These are phyloP conservation scores for Trissolcus japonicus DNA, from an alignment of 2,888 invertebrate genomes.

Conservation along the genomic window DNA sequence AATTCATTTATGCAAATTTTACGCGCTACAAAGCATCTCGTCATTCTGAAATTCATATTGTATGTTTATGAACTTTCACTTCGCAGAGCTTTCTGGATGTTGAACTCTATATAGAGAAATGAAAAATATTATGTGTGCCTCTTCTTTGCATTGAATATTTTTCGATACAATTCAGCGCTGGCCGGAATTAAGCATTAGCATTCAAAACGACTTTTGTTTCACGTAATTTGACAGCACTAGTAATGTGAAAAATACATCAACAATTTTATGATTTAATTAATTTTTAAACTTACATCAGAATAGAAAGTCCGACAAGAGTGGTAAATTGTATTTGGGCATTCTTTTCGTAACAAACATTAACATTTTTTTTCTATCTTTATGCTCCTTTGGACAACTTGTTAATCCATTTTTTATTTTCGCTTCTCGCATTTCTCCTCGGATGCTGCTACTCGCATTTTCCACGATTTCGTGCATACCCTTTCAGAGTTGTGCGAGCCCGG, in stretches of 20 bases:
- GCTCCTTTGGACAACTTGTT: conserved; percentile 21
- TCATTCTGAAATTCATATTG: conserved; percentile 33
- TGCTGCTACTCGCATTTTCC: conserved; percentile 22
- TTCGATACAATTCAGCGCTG: background rate
- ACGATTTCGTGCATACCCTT: conserved; percentile 12
- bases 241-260: conserved; percentile 2
- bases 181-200: too few relatives aligned
- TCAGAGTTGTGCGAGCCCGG: background rate
- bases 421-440: conserved; percentile 10
- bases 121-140: background rate
- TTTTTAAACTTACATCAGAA: background rate
- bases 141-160: background rate
- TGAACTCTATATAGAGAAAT: conserved; percentile 10
- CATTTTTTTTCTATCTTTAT: conserved; percentile 30
- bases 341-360: conserved; percentile 26
- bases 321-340: conserved; percentile 21
- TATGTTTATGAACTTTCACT: conserved; percentile 48
- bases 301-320: conserved; percentile 1
- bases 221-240: background rate
- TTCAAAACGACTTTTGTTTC: too few relatives aligned
- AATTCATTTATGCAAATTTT: conserved; percentile 19
- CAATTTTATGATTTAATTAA: conserved; percentile 17
- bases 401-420: conserved; percentile 30
- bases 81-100: conserved; percentile 7
- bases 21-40: conserved; percentile 14